Conservation (phyloP, 2,888 invertebrate species). For the Zaprionus lineosus region DNA sequence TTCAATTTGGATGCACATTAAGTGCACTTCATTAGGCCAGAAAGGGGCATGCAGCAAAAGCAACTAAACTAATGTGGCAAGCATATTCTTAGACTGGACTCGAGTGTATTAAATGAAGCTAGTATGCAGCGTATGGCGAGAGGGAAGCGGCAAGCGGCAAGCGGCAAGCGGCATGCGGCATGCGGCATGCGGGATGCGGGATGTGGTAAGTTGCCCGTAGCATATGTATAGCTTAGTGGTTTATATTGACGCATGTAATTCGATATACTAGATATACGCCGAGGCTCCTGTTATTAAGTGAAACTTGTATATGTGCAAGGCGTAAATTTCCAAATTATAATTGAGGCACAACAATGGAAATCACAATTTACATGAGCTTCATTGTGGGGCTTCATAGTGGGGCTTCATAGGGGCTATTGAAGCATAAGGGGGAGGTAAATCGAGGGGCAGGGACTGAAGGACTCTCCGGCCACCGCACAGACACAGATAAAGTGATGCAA, state of each 20-base stretch:
- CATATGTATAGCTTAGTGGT: slow-evolving; percentile 19
- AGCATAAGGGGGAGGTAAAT: no score
- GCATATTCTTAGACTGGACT: slow-evolving; percentile 37
- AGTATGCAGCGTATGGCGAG: background rate
- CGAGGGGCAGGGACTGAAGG: background rate
- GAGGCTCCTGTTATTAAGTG: slow-evolving; percentile 19
- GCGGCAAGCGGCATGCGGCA: slow-evolving; percentile 10
- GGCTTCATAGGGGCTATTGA: no score
- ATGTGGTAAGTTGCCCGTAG: slow-evolving; percentile 1
- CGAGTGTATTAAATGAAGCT: slow-evolving; percentile 3
- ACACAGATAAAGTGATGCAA: slow-evolving; percentile 30
- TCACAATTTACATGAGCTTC: slow-evolving; percentile 13
- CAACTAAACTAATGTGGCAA: slow-evolving; percentile 13
- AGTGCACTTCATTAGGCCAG: slow-evolving; percentile 33
- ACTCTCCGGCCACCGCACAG: slow-evolving; percentile 16
- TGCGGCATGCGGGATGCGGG: background rate
- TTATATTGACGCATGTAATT: slow-evolving; percentile 40
- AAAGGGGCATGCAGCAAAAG: background rate
- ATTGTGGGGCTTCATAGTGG: no score
- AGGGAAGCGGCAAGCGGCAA: no score
- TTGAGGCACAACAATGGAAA: slow-evolving; percentile 43
- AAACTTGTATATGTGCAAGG: slow-evolving; percentile 29
- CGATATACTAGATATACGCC: slow-evolving; percentile 21
- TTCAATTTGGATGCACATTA: slow-evolving; percentile 41
- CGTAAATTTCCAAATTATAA: slow-evolving; percentile 54